Evolutionary conservation across 2,113 vertebrate genomes (phyloP).

Genomic region (Erythrolamprus reginae): DNA sequence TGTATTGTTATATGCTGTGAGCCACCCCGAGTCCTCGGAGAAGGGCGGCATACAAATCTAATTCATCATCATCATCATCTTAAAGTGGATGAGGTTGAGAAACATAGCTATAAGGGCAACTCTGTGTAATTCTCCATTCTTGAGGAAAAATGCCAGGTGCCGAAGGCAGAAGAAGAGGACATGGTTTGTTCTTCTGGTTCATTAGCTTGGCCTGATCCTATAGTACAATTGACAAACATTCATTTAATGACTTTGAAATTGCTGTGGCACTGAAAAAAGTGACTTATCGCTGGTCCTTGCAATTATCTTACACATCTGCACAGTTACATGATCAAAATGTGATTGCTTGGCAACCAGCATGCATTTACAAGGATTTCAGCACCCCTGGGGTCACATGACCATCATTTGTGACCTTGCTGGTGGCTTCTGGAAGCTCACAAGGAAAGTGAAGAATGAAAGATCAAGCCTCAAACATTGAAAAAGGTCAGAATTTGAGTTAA

Average conservation of each 20-base stretch:
- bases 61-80: too few relatives aligned
- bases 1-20: too few relatives aligned
- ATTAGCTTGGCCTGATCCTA: neutral
- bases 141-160: neutral
- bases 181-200: neutral
- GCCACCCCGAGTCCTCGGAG: too few relatives aligned
- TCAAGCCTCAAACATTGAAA: neutral
- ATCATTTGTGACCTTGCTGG: neutral
- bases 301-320: neutral
- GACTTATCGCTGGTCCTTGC: neutral
- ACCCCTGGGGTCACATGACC: too few relatives aligned
- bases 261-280: neutral
- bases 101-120: neutral
- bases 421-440: neutral
- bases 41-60: too few relatives aligned
- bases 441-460: neutral
- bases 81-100: neutral
- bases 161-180: neutral
- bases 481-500: neutral
- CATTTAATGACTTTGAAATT: neutral
- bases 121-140: neutral
- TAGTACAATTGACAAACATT: neutral
- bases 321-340: neutral
- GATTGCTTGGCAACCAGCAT: neutral
- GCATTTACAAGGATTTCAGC: neutral